A percentile compares a stretch with the other conserved stretches of the same genome.
phyloP scores from a whole-genome alignment of 2,888 invertebrate species.

The Drosophila austrosaltans region DNA sequence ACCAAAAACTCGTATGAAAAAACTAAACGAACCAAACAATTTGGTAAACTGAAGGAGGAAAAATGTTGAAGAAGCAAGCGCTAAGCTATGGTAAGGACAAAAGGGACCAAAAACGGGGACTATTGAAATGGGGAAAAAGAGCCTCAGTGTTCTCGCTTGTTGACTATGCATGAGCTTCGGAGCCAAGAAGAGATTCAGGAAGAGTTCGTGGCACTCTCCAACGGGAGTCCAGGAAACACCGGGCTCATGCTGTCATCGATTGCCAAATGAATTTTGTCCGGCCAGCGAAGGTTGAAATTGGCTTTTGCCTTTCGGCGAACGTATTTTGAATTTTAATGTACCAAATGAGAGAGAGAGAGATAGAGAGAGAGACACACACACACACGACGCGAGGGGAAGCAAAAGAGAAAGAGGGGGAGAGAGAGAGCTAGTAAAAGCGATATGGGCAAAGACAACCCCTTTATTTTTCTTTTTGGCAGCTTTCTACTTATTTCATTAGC shows the following conservation, averaged over 20 bases:
- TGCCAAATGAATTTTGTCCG: conserved; percentile 74
- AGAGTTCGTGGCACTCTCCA: conserved; percentile 12
- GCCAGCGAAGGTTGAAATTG: conserved; percentile 73
- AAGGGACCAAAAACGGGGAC: not conserved
- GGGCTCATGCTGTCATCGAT: conserved; percentile 46
- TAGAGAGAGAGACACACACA: conserved; percentile 1
- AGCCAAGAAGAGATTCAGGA: conserved; percentile 23
- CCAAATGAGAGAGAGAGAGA: conserved; percentile 20
- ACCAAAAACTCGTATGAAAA: conserved; percentile 2
- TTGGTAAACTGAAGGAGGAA: conserved; percentile 30
- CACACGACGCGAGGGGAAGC: not conserved
- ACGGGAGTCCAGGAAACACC: conserved; percentile 22
- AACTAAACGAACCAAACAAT: conserved; percentile 58
- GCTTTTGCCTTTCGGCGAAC: conserved; percentile 72
- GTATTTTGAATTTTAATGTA: conserved; percentile 75
- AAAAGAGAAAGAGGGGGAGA: conserved; percentile 15
- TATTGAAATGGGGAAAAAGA: conserved; percentile 10
- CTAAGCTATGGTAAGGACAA: conserved; percentile 1
- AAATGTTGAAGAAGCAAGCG: not conserved
- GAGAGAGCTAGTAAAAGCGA: not conserved
- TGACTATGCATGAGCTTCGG: conserved; percentile 69
- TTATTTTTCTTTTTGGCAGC: conserved; percentile 22
- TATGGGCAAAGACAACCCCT: conserved; percentile 27
- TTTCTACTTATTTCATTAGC: conserved; percentile 21
- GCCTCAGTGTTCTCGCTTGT: conserved; percentile 31